Evolutionary conservation across 2,888 invertebrate species (phyloP), one percentile per base, ranked within the genome.

Genomic region (Enoplolaimus lenunculus): DNA sequence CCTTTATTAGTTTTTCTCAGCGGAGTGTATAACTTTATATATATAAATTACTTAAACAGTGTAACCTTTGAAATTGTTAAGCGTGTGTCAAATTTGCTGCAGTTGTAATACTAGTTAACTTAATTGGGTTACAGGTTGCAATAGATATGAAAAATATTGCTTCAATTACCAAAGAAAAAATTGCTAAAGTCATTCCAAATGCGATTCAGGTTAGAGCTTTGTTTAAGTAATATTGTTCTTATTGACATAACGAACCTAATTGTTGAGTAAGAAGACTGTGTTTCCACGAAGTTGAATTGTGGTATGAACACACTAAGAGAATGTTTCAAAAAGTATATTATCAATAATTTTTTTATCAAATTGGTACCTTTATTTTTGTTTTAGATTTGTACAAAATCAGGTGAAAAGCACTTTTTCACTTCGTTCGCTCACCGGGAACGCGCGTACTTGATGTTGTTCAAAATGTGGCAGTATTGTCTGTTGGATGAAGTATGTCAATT

Each of bases 401-500:
- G 83, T 66, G 93, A 93, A 77, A 91, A 91, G 81, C 88, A 89
- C 83, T 94, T 94, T 84, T 89, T 97, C 77, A 90, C 95, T 31
- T 93, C 94, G 60, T 93, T 97, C 83, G 89, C 90, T 1, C 88
- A 93, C 21, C 85, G 95, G 64, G 95, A 97, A 83, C 93, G 94
- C 82, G 89, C 91, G 0, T 94, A 90, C 85, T 86, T 93, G 80
- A 93, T 93, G 90, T 86, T 97, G 81, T 93, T 93, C 85, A 86
- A 91, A 76, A 87, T 94, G 76, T 95, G 94, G 93, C 93, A 94
- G 85, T 93, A 91, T 85, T 91, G 91, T 72, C 87, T 93, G 73
- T 87, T 93, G 86, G 91, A 91, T 82, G 89, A 91, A 86, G 85
- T 85, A 86, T 89, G 65, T 69, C 30, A 1, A 1, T 3, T n/a